Evolutionary conservation across 2,888 invertebrate species (phyloP).

Genomic region (Carpatolechia fugitivella): DNA sequence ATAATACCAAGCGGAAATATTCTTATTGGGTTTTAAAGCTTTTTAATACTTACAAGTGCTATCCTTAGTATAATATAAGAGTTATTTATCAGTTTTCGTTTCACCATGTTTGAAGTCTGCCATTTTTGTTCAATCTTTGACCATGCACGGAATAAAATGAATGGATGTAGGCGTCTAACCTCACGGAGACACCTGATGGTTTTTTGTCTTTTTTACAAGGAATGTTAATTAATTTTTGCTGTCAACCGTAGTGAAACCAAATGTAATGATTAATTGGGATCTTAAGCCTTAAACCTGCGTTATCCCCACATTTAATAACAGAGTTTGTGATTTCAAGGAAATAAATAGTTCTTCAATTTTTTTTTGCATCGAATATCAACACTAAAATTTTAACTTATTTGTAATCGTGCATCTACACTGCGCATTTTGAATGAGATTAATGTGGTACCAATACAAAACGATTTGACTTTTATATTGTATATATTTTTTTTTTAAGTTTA

Average conservation of each 20-base stretch:
- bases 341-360: no score
- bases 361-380: no score
- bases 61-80: no score
- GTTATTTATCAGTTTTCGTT: not conserved
- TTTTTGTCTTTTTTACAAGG: conserved; percentile 67
- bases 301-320: conserved; percentile 25
- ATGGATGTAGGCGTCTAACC: conserved; percentile 64
- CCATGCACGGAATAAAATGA: conserved; percentile 63
- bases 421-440: no score
- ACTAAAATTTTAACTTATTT: no score
- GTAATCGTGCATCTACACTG: no score
- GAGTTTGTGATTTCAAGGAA: conserved; percentile 18
- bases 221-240: conserved; percentile 77
- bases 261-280: conserved; percentile 69
- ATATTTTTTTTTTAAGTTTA: no score
- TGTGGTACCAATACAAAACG: no score
- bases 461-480: no score
- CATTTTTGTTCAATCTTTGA: conserved; percentile 47
- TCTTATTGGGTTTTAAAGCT: no score
- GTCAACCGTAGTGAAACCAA: conserved; percentile 71
- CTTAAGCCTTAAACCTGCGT: conserved; percentile 38
- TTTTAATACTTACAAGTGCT: no score
- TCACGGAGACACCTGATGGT: conserved; percentile 64
- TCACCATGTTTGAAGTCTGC: conserved; percentile 8
- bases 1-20: no score